Percentiles rank a stretch among this genome's conserved stretches.
These are phyloP conservation scores for Mycogona germanica DNA, from an alignment of 2,888 invertebrate genomes.

Conservation along the genomic window DNA sequence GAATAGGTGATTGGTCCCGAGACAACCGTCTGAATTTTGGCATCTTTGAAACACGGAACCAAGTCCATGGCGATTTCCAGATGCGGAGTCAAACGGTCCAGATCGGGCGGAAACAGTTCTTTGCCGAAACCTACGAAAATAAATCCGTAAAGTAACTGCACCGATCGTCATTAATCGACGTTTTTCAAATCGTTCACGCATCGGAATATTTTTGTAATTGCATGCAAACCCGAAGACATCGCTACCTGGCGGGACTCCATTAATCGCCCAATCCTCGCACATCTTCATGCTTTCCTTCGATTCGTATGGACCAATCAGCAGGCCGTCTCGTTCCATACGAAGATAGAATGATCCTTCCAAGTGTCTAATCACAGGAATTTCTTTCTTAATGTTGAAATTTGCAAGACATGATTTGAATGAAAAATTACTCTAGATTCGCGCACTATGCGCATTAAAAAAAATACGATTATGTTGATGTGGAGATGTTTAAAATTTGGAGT, in stretches of 20 bases:
- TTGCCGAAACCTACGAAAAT: slow-evolving; percentile 36
- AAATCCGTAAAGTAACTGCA: slow-evolving; percentile 6
- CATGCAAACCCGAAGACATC: too few species aligned
- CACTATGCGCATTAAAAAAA: too few species aligned
- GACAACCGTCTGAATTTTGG: slow-evolving; percentile 31
- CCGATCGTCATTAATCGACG: background rate
- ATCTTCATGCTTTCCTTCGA: slow-evolving; percentile 31
- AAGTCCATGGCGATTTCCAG: slow-evolving; percentile 32
- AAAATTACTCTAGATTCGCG: background rate
- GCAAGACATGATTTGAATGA: background rate
- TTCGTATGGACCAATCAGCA: slow-evolving; percentile 38
- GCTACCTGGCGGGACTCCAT: slow-evolving; percentile 34
- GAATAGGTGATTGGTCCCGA: slow-evolving; percentile 36
- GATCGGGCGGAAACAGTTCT: slow-evolving; percentile 33
- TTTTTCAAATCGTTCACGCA: too few species aligned
- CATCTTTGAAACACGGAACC: slow-evolving; percentile 29
- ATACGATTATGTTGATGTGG: too few species aligned
- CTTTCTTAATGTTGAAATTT: slow-evolving; percentile 22
- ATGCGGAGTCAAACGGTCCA: slow-evolving; percentile 31
- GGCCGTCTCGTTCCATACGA: slow-evolving; percentile 32
- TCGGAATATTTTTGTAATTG: too few species aligned
- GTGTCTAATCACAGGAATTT: slow-evolving; percentile 36
- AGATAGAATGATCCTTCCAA: slow-evolving; percentile 38
- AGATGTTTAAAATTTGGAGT: too few species aligned
- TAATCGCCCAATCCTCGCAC: slow-evolving; percentile 34